Percentiles rank a stretch among this genome's conserved stretches.
phyloP scores from a whole-genome alignment of 2,888 invertebrate species.

The Periphyllus acericola region DNA sequence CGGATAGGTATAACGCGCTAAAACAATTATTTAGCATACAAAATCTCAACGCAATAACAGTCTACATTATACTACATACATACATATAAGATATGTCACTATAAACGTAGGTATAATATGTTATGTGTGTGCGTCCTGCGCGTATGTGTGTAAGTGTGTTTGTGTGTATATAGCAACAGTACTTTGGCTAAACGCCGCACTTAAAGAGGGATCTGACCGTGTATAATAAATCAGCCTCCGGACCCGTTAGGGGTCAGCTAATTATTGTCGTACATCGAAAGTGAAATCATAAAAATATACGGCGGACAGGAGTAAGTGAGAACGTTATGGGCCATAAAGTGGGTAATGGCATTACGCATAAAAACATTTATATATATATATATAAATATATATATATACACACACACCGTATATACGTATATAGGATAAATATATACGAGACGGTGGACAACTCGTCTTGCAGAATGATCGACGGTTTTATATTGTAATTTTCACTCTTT shows the following conservation, averaged over 20 bases:
- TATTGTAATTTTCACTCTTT: neutral
- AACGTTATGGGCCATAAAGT: conserved; percentile 55
- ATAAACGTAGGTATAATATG: too few relatives aligned
- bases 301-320: conserved; percentile 45
- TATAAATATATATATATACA: neutral
- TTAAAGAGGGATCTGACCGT: conserved; percentile 36
- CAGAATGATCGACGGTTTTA: neutral
- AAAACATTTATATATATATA: neutral
- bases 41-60: too few relatives aligned
- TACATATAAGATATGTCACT: too few relatives aligned
- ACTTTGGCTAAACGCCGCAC: conserved; percentile 42
- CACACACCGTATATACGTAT: neutral
- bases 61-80: too few relatives aligned
- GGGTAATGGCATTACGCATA: conserved; percentile 51
- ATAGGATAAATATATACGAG: neutral
- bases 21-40: too few relatives aligned
- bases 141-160: neutral
- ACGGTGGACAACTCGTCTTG: conserved; percentile 1
- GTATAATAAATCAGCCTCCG: conserved; percentile 38
- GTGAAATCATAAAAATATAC: conserved; percentile 56
- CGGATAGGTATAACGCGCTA: too few relatives aligned
- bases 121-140: too few relatives aligned
- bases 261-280: conserved; percentile 57
- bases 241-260: conserved; percentile 52
- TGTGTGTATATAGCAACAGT: neutral